These are phyloP conservation scores for Callyntrura guangdongensis DNA, from an alignment of 2,888 invertebrate genomes.

Conservation along the genomic window DNA sequence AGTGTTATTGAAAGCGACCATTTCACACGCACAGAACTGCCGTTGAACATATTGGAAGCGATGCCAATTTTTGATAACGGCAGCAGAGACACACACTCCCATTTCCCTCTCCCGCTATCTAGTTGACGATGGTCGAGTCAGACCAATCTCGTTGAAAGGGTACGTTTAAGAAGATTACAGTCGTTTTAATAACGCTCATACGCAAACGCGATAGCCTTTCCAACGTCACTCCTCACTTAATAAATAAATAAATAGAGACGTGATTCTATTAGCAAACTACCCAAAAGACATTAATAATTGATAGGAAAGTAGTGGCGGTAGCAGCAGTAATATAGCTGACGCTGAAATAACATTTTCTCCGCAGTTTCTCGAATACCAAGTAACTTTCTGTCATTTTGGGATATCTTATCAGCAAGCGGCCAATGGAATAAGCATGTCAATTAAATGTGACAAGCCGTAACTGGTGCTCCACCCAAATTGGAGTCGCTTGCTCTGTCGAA, in stretches of 20 bases:
- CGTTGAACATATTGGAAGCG: conserved; percentile 51
- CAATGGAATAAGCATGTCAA: conserved; percentile 41
- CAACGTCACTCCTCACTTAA: no score
- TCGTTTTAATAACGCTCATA: background rate
- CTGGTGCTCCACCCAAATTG: conserved; percentile 44
- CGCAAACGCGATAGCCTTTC: background rate
- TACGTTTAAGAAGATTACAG: background rate
- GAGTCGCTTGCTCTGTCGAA: no score
- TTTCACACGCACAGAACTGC: background rate
- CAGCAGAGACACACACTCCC: background rate
- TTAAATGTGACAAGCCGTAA: conserved; percentile 56
- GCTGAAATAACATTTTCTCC: background rate
- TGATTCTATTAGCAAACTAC: background rate
- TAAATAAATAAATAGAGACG: no score
- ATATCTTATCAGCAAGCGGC: background rate
- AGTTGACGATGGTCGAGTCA: background rate
- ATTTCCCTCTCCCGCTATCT: no score
- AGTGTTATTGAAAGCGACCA: background rate
- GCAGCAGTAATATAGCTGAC: no score
- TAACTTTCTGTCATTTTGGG: background rate
- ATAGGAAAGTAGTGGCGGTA: no score
- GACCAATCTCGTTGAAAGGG: background rate
- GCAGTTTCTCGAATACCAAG: no score
- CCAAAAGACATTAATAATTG: background rate
- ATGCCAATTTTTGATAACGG: conserved; percentile 60